These are phyloP conservation scores for Buphagus erythrorhynchus DNA, from an alignment of 2,797 vertebrate genomes.

Conservation along the genomic window DNA sequence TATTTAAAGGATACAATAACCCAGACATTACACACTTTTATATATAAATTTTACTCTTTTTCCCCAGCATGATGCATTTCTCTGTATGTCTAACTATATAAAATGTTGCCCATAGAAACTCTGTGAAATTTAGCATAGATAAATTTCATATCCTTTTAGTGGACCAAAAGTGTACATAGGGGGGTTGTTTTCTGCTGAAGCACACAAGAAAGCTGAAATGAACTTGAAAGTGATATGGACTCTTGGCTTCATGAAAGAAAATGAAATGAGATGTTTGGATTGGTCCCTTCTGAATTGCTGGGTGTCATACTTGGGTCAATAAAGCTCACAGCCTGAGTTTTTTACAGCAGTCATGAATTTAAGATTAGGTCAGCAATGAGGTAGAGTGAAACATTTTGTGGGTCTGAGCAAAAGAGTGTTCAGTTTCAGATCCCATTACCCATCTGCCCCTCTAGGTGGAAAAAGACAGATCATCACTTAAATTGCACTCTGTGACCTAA, in stretches of 20 bases:
- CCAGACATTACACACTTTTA: neutral
- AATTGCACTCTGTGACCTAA: neutral
- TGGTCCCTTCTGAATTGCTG: neutral
- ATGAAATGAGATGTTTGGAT: neutral
- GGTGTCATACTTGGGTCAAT: neutral
- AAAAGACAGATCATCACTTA: neutral
- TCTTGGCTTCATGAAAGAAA: conserved; percentile 12
- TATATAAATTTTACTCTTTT: neutral
- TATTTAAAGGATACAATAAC: neutral
- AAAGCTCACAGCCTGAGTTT: neutral
- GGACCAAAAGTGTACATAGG: neutral
- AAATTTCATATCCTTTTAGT: conserved; percentile 16
- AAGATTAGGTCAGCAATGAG: neutral
- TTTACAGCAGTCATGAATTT: conserved; percentile 24
- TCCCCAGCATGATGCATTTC: neutral
- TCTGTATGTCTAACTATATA: neutral
- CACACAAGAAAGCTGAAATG: conserved; percentile 28
- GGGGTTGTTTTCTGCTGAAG: conserved; percentile 26
- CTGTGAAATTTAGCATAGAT: neutral
- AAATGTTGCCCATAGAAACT: neutral
- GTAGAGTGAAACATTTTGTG: neutral
- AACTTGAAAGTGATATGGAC: neutral
- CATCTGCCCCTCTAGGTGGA: neutral
- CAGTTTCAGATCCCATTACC: neutral
- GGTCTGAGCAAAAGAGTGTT: neutral